A percentile compares a stretch with the other conserved stretches of the same genome.
These are phyloP conservation scores for Regulus satrapa DNA, from an alignment of 2,113 vertebrate genomes.

Conservation along the genomic window DNA sequence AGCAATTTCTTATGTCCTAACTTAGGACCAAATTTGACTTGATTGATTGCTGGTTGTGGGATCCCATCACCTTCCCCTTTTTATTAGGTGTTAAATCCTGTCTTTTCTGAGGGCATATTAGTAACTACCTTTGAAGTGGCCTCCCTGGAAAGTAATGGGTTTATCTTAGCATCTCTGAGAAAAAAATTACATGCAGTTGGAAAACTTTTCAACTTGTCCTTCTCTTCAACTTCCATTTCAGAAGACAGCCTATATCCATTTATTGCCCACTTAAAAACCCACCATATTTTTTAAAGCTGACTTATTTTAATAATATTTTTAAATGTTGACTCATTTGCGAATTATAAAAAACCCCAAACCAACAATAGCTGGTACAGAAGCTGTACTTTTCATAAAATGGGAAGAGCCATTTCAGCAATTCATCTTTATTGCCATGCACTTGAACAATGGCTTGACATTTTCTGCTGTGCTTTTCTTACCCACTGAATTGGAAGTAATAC, in stretches of 20 bases:
- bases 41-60: background rate
- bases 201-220: background rate
- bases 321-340: background rate
- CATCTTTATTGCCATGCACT: background rate
- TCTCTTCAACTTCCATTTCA: background rate
- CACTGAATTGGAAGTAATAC: background rate
- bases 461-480: background rate
- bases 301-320: background rate
- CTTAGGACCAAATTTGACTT: background rate
- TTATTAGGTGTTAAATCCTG: background rate
- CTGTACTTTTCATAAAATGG: background rate
- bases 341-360: background rate
- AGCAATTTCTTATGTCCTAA: background rate
- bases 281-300: background rate
- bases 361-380: background rate
- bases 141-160: background rate
- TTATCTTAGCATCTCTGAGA: background rate
- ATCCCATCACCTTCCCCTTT: rapidly evolving
- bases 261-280: background rate
- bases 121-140: background rate
- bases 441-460: background rate
- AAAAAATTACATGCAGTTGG: background rate
- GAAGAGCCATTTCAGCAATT: background rate
- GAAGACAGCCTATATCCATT: background rate
- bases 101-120: background rate